These are phyloP conservation scores for Plagodis pulveraria DNA, from an alignment of 2,888 invertebrate species.

Conservation along the genomic window DNA sequence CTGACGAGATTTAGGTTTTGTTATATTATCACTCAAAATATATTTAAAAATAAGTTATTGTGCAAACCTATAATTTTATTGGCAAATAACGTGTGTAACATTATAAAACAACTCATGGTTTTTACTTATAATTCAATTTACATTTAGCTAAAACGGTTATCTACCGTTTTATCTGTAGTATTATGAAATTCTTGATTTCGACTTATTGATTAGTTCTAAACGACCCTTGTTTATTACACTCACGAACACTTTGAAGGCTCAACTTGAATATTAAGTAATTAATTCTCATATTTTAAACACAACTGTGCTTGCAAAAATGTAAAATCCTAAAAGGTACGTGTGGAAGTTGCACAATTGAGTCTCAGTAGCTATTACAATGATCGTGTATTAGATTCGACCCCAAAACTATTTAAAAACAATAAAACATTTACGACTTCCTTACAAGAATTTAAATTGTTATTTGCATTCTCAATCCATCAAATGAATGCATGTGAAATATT, in stretches of 20 bases:
- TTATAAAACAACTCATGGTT: too few relatives aligned
- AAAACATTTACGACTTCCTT: slow-evolving; percentile 27
- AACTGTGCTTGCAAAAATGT: slow-evolving; percentile 11
- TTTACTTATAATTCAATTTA: background rate
- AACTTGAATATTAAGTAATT: slow-evolving; percentile 13
- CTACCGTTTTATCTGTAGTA: too few relatives aligned
- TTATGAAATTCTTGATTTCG: background rate
- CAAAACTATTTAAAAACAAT: slow-evolving; percentile 25
- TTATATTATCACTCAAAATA: too few relatives aligned
- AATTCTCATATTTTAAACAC: slow-evolving; percentile 12
- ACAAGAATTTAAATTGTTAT: slow-evolving; percentile 8
- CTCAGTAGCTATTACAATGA: background rate
- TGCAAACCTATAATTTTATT: too few relatives aligned
- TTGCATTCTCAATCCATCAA: background rate
- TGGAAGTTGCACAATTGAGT: background rate
- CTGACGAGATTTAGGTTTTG: too few relatives aligned
- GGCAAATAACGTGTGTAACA: too few relatives aligned
- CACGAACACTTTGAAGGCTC: slow-evolving; percentile 1
- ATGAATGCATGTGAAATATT: too few relatives aligned
- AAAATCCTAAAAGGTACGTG: slow-evolving; percentile 18
- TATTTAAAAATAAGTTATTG: too few relatives aligned
- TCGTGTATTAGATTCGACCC: background rate
- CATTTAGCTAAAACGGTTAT: background rate
- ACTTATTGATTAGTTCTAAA: slow-evolving; percentile 7
- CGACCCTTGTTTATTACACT: slow-evolving; percentile 3